Base-by-base conservation (phyloP, 2,113 vertebrate genomes). In the Pogona vitticeps region DNA sequence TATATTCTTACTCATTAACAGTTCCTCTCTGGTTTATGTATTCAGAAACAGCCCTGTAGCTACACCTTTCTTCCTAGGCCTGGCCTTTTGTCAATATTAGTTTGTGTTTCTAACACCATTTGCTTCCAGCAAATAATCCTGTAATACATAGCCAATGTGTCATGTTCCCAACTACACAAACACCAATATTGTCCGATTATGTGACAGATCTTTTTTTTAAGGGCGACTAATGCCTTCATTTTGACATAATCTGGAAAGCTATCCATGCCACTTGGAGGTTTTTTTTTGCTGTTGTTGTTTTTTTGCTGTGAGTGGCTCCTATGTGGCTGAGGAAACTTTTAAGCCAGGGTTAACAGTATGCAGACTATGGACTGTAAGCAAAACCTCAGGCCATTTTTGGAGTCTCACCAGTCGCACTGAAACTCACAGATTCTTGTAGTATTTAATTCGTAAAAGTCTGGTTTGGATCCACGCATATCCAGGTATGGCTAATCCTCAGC, bases 81-180 rank as follows among this genome's bases (percentile, higher is more conserved):
- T 85, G 73, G 78, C 87, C 58, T 71, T 78, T 15, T 75, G 76
- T 33, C 78, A 93, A 83, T n/a, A 63, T 87, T 88, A 92, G 76
- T 58, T 7, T 61, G 7, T 46, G 28, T 6, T 18, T 7, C 83
- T 20, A 36, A 3, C 61, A 23, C 61, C 15, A 36, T 56, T 75
- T 13, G 77, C 6, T 1, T 85, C 76, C 58, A 17, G 1, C 36
- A 6, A 36, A 7, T 3, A 81, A 90, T 81, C 84, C 9, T 84
- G 70, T 38, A 17, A 36, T 31, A 26, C 2, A 68, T 20, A 80
- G 28, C 75, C 59, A 3, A 46, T 36, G 13, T 56, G 65, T 84
- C 40, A 80, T n/a, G n/a, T n/a, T n/a, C 36, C 80, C 14, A 70
- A 8, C 15, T 12, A 59, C 40, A 85, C 36, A 80, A 23, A 52